phyloP scores from a whole-genome alignment of 2,888 invertebrate genomes.

The Drosophila demipolita region DNA sequence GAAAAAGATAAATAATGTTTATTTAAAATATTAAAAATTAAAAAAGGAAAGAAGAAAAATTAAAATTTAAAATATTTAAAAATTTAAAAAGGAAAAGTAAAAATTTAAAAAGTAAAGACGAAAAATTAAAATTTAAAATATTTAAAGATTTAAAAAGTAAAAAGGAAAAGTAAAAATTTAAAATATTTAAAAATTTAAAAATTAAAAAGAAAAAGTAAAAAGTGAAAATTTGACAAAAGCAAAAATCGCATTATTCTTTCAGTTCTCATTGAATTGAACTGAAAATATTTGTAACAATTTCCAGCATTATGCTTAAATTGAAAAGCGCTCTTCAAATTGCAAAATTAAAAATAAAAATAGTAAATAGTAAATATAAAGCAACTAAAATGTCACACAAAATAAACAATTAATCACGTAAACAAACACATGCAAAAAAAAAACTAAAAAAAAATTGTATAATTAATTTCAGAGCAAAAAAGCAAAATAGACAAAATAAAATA shows the following conservation, averaged over 20 bases:
- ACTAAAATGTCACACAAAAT: slow-evolving; percentile 50
- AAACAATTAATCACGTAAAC: slow-evolving; percentile 70
- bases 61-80: not conserved
- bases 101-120: not conserved
- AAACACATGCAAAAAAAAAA: slow-evolving; percentile 45
- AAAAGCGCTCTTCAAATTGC: not conserved
- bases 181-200: not conserved
- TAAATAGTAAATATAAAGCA: slow-evolving; percentile 21
- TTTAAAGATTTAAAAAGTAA: not conserved
- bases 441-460: slow-evolving; percentile 2
- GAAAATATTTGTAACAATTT: not conserved
- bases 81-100: not conserved
- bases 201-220: no score
- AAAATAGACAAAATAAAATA: slow-evolving; percentile 2
- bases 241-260: not conserved
- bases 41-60: not conserved
- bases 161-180: not conserved
- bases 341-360: slow-evolving; percentile 16
- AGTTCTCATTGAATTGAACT: not conserved
- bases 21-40: not conserved
- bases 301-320: not conserved
- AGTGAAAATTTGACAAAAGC: not conserved
- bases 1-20: not conserved
- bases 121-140: not conserved
- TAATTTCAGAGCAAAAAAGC: slow-evolving; percentile 16